phyloP scores from a whole-genome alignment of 2,113 vertebrate genomes.

The Megatriorchis doriae region DNA sequence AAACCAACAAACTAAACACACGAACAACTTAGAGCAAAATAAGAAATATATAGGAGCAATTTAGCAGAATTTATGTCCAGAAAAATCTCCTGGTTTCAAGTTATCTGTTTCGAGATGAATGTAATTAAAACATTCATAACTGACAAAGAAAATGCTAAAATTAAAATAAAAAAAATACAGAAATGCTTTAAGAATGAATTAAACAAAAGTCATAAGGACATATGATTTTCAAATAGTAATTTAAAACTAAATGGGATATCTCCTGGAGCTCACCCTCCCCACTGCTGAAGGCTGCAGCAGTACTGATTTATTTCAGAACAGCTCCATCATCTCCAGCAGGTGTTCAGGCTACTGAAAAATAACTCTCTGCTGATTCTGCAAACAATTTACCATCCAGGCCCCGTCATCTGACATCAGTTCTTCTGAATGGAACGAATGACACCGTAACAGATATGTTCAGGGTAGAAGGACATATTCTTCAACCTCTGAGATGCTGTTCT shows the following conservation, averaged over 20 bases:
- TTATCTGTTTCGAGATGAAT: background rate
- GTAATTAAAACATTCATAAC: background rate
- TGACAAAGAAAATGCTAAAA: background rate
- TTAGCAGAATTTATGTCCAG: background rate
- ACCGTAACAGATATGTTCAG: background rate
- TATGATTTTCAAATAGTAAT: background rate
- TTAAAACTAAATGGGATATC: background rate
- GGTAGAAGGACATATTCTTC: background rate
- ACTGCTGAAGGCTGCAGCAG: background rate
- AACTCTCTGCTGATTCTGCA: background rate
- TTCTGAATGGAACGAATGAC: background rate
- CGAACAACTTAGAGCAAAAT: background rate
- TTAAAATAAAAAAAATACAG: background rate
- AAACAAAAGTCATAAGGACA: background rate
- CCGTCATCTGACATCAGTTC: background rate
- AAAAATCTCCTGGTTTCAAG: background rate
- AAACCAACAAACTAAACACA: background rate
- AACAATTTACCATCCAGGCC: background rate
- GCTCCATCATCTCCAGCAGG: constrained; percentile 10
- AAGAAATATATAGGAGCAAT: background rate
- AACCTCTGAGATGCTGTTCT: background rate
- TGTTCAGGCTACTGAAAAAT: constrained; percentile 8
- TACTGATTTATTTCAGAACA: background rate
- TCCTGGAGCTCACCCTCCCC: background rate
- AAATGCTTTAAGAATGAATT: background rate